Evolutionary conservation across 2,888 invertebrate genomes (phyloP).

Genomic region (Idaea dimidiata): DNA sequence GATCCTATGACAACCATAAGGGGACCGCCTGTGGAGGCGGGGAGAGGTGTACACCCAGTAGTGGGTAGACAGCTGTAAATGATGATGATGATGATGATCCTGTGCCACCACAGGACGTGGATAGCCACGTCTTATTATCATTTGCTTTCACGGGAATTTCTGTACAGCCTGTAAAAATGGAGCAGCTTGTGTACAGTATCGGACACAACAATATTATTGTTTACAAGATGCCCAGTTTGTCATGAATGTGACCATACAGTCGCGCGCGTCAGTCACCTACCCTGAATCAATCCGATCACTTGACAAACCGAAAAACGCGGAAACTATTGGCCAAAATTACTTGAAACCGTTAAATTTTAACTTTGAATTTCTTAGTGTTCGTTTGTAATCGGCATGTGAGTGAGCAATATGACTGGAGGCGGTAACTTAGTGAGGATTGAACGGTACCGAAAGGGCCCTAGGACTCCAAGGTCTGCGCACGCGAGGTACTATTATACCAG

Average conservation of each 20-base stretch:
- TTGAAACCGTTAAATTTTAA: not conserved
- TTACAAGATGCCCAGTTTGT: conserved; percentile 66
- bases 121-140: too few relatives aligned
- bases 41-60: too few relatives aligned
- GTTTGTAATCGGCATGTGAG: conserved; percentile 42
- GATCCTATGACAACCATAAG: too few relatives aligned
- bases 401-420: conserved; percentile 55
- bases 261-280: conserved; percentile 46
- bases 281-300: conserved; percentile 17
- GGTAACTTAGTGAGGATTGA: conserved; percentile 55
- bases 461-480: conserved; percentile 51
- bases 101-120: too few relatives aligned
- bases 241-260: conserved; percentile 49
- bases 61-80: too few relatives aligned
- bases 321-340: not conserved
- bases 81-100: too few relatives aligned
- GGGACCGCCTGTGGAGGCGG: too few relatives aligned
- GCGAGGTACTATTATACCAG: conserved; percentile 64
- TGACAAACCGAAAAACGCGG: not conserved
- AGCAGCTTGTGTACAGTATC: conserved; percentile 49
- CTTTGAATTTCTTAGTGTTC: conserved; percentile 15
- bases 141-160: not conserved
- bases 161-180: conserved; percentile 16
- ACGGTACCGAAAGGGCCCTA: conserved; percentile 58
- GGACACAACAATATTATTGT: conserved; percentile 68